Percentiles rank a stretch among this genome's conserved stretches.
Conservation (phyloP, 2,113 vertebrate genomes). For the Phaethornis superciliosus region DNA sequence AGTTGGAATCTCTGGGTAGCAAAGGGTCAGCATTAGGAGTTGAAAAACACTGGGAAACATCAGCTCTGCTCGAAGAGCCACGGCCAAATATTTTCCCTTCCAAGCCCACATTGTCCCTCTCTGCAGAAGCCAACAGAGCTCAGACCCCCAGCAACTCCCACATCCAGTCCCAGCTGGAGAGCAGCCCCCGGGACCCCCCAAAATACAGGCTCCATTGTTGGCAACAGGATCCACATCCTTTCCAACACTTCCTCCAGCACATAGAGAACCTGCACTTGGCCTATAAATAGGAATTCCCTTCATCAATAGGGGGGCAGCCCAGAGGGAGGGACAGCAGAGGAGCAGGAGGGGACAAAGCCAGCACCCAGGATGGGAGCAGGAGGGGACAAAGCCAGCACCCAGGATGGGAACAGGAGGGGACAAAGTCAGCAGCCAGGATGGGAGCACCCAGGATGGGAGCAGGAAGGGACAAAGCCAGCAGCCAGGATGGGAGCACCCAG, state of each 20-base stretch:
- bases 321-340: neutral
- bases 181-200: accelerated
- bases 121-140: neutral
- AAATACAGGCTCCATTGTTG: neutral
- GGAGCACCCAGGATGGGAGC: neutral
- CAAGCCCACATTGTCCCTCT: accelerated
- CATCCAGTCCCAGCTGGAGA: neutral
- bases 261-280: neutral
- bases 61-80: neutral
- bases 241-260: neutral
- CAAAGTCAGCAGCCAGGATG: too few species aligned
- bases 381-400: too few species aligned
- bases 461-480: neutral
- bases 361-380: neutral
- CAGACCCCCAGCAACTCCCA: neutral
- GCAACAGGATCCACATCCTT: conserved; percentile 41
- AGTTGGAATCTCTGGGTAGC: neutral
- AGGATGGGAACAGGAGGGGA: too few species aligned
- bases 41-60: neutral
- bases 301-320: neutral
- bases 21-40: neutral
- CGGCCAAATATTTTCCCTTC: neutral
- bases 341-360: neutral
- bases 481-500: neutral
- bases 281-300: neutral